Evolutionary conservation across 2,113 vertebrate species (phyloP).

Genomic region (Albula glossodonta): DNA sequence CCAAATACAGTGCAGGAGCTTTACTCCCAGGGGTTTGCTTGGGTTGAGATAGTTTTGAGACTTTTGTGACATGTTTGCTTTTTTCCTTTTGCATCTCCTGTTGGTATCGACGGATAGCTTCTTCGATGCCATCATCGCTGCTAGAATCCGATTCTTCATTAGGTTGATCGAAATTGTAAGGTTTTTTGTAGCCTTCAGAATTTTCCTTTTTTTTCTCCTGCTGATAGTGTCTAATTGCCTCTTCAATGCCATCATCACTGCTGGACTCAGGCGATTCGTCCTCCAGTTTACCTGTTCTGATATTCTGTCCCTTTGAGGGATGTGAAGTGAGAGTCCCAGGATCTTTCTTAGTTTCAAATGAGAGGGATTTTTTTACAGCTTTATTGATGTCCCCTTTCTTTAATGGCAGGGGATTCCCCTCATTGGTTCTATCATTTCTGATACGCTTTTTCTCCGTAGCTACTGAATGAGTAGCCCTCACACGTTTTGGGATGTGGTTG

Average conservation of each 20-base stretch:
- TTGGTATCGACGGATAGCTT: conserved; percentile 90
- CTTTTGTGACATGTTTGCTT: conserved; percentile 30
- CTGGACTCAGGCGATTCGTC: conserved; percentile 64
- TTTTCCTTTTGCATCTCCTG: conserved; percentile 78
- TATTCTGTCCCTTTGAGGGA: conserved; percentile 37
- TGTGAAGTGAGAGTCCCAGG: conserved; percentile 32
- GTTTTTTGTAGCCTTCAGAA: conserved; percentile 44
- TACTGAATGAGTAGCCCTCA: conserved; percentile 36
- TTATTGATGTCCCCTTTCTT: conserved; percentile 48
- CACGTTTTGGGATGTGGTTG: conserved; percentile 51
- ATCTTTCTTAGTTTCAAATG: conserved; percentile 36
- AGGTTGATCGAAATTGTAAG: conserved; percentile 9
- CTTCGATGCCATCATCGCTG: conserved; percentile 90
- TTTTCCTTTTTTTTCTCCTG: conserved; percentile 73
- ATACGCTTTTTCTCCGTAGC: conserved; percentile 54
- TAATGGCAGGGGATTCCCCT: conserved; percentile 45
- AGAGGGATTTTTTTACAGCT: conserved; percentile 34
- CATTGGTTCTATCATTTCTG: conserved; percentile 57
- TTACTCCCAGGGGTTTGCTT: conserved; percentile 46
- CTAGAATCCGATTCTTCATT: conserved; percentile 76
- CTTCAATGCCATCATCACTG: conserved; percentile 90
- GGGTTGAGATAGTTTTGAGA: conserved; percentile 47
- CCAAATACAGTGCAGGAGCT: conserved; percentile 33
- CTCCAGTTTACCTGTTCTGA: conserved; percentile 40
- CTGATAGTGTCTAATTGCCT: conserved; percentile 90